Evolutionary conservation across 2,797 vertebrate genomes (phyloP).

Genomic region (Peromyscus attwateri): DNA sequence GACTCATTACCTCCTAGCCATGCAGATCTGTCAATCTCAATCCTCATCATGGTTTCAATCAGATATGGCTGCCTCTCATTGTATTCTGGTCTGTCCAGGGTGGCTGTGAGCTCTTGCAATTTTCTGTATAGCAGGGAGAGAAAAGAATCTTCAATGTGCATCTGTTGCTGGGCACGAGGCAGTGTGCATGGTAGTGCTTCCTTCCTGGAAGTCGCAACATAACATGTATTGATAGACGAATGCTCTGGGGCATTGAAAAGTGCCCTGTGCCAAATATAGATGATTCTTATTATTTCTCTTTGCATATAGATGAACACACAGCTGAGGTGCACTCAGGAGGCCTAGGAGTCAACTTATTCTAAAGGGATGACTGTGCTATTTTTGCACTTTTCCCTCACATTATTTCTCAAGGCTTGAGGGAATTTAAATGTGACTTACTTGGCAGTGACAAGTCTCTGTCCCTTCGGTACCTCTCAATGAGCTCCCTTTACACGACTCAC

Average conservation of each 20-base stretch:
- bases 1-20: conserved; percentile 80
- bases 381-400: conserved; percentile 83
- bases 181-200: neutral
- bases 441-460: conserved; percentile 74
- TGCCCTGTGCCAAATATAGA: conserved; percentile 33
- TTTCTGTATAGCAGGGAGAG: conserved; percentile 5
- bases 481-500: conserved; percentile 75
- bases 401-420: conserved; percentile 82
- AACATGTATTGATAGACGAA: conserved; percentile 32
- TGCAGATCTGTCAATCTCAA: conserved; percentile 72
- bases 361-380: conserved; percentile 81
- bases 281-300: conserved; percentile 68
- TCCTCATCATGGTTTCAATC: conserved; percentile 72
- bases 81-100: conserved; percentile 41
- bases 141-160: conserved; percentile 29
- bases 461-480: conserved; percentile 71
- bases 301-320: conserved; percentile 74
- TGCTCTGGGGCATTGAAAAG: conserved; percentile 40
- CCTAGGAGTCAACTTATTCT: conserved; percentile 61
- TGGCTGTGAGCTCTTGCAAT: conserved; percentile 45
- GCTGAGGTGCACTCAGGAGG: conserved; percentile 66
- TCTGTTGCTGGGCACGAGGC: neutral
- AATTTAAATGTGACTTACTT: conserved; percentile 85
- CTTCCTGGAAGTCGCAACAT: neutral
- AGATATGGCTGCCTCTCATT: conserved; percentile 62